These are phyloP conservation scores for Betta splendens DNA, from an alignment of 2,797 vertebrate species.

Conservation along the genomic window DNA sequence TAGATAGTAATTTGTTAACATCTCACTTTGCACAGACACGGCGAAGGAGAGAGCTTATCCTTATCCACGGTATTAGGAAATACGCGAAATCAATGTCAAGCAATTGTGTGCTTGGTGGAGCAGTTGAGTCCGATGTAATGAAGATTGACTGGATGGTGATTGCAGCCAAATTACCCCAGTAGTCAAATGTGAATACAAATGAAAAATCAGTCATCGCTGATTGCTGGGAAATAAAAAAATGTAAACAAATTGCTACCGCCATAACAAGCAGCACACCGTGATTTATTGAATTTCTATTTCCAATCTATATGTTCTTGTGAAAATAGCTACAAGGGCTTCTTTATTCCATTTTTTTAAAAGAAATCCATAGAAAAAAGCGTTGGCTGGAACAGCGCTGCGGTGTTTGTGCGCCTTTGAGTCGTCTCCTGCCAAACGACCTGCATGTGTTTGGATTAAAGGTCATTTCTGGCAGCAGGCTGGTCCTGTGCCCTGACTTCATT, in stretches of 20 bases:
- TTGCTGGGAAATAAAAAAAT: conserved; percentile 31
- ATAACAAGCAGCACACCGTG: neutral
- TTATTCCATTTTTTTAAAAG: conserved; percentile 19
- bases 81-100: conserved; percentile 70
- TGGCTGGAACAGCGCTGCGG: conserved; percentile 18
- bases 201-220: conserved; percentile 32
- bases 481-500: conserved; percentile 69
- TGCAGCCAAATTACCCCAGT: conserved; percentile 57
- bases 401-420: conserved; percentile 29
- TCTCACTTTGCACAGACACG: conserved; percentile 46
- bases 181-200: conserved; percentile 50
- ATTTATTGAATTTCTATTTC: conserved; percentile 15
- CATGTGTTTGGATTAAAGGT: conserved; percentile 66
- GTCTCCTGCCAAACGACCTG: conserved; percentile 48
- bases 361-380: conserved; percentile 10
- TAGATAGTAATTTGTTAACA: conserved; percentile 59
- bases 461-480: conserved; percentile 64
- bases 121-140: conserved; percentile 64
- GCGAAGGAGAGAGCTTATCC: conserved; percentile 41
- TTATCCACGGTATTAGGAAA: conserved; percentile 51
- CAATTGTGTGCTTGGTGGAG: conserved; percentile 69
- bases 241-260: neutral
- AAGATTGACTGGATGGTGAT: conserved; percentile 70
- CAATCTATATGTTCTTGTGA: neutral
- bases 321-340: neutral